Conservation (phyloP, 2,113 vertebrate genomes). For the Lasiurus borealis region DNA sequence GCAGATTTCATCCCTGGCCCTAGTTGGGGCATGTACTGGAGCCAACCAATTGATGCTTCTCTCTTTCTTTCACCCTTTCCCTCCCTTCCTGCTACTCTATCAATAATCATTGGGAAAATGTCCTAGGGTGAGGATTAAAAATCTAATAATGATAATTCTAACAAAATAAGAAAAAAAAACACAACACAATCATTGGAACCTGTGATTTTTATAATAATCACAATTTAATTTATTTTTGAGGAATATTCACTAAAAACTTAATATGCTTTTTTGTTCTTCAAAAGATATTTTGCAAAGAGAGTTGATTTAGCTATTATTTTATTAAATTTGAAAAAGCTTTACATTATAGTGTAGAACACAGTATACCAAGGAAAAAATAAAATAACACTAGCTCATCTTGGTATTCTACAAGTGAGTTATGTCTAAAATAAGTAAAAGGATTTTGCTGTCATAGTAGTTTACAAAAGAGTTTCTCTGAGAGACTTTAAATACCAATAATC, state of each 20-base stretch:
- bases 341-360: neutral
- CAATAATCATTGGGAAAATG: no score
- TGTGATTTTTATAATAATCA: neutral
- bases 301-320: neutral
- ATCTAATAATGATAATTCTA: neutral
- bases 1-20: no score
- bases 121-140: no score
- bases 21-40: no score
- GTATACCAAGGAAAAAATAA: neutral
- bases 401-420: neutral
- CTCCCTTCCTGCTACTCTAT: no score
- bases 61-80: no score
- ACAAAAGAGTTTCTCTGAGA: neutral
- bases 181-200: neutral
- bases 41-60: no score
- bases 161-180: slow-evolving; percentile 14
- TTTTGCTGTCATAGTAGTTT: neutral
- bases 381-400: neutral
- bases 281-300: neutral
- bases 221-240: neutral
- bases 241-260: neutral
- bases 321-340: neutral
- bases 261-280: neutral
- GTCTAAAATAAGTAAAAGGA: neutral
- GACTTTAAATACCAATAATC: neutral